Conservation (phyloP, 2,888 invertebrate species). For the Schizotus pectinicornis region DNA sequence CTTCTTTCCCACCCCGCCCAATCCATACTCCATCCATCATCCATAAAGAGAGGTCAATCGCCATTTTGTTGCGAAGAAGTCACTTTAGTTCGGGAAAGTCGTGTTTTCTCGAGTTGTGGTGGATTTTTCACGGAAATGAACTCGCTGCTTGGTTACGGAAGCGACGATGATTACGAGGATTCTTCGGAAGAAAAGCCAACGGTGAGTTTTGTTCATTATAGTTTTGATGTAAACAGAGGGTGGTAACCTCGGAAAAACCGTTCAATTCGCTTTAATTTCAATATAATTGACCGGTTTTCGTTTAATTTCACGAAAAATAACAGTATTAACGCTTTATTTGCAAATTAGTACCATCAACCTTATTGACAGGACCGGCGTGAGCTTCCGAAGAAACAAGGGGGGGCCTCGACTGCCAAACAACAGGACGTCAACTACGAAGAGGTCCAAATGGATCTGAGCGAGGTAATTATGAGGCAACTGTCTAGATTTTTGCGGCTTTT, state of each 20-base stretch:
- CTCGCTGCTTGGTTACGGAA: slow-evolving; percentile 77
- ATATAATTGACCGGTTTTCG: slow-evolving; percentile 4
- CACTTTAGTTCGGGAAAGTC: too few relatives aligned
- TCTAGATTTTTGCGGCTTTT: background rate
- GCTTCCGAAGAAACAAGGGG: slow-evolving; percentile 33
- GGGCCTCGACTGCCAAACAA: slow-evolving; percentile 11
- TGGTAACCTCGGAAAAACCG: slow-evolving; percentile 7
- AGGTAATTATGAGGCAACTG: slow-evolving; percentile 53
- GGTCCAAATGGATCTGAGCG: slow-evolving; percentile 81
- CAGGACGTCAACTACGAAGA: slow-evolving; percentile 74
- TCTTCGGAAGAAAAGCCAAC: slow-evolving; percentile 46
- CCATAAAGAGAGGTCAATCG: too few relatives aligned
- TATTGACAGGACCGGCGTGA: slow-evolving; percentile 47
- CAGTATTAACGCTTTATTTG: slow-evolving; percentile 40
- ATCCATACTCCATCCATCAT: too few relatives aligned
- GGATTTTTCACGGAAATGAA: slow-evolving; percentile 64
- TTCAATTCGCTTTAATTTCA: background rate
- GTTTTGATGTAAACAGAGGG: slow-evolving; percentile 1
- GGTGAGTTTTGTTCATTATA: slow-evolving; percentile 40
- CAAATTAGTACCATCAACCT: slow-evolving; percentile 50
- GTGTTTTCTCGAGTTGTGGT: too few relatives aligned
- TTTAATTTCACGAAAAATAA: background rate
- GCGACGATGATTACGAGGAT: slow-evolving; percentile 76
- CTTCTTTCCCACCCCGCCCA: too few relatives aligned
- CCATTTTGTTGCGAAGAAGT: too few relatives aligned